A percentile compares a stretch with the other conserved stretches of the same genome.
Conservation (phyloP, 2,113 vertebrate genomes). For the Gasterosteus nipponicus region DNA sequence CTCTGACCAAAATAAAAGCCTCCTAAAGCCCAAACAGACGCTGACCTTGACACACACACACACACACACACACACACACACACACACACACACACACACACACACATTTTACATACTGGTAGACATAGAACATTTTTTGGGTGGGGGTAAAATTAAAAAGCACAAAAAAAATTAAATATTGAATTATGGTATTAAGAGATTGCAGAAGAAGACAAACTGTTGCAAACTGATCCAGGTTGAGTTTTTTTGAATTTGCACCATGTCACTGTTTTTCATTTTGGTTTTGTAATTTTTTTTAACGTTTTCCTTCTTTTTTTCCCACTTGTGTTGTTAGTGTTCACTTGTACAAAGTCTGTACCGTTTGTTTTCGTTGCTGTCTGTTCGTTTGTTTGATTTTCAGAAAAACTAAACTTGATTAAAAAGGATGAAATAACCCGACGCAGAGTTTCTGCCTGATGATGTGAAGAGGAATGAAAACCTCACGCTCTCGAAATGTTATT, state of each 20-base stretch:
- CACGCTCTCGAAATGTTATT: not conserved
- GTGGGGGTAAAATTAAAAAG: constrained; percentile 7
- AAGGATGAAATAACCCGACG: constrained; percentile 53
- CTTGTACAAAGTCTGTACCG: constrained; percentile 64
- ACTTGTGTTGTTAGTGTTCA: constrained; percentile 73
- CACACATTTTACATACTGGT: not conserved
- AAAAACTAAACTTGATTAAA: constrained; percentile 75
- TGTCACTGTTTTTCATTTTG: constrained; percentile 23
- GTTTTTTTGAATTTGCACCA: constrained; percentile 1
- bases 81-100: constrained; percentile 16
- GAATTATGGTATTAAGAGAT: not conserved
- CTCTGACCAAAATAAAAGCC: constrained; percentile 21
- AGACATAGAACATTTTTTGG: not conserved
- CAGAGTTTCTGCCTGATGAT: constrained; percentile 37
- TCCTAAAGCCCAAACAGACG: constrained; percentile 6
- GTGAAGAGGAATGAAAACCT: not conserved
- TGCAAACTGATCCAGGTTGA: not conserved
- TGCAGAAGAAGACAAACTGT: not conserved
- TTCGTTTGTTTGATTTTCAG: constrained; percentile 48
- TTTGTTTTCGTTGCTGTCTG: constrained; percentile 64
- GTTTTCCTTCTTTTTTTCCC: constrained; percentile 61
- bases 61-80: constrained; percentile 6
- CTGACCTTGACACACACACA: constrained; percentile 4
- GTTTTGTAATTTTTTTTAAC: constrained; percentile 24
- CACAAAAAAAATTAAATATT: constrained; percentile 13